These are phyloP conservation scores for Salticus scenicus DNA, from an alignment of 2,888 invertebrate genomes.

Conservation along the genomic window DNA sequence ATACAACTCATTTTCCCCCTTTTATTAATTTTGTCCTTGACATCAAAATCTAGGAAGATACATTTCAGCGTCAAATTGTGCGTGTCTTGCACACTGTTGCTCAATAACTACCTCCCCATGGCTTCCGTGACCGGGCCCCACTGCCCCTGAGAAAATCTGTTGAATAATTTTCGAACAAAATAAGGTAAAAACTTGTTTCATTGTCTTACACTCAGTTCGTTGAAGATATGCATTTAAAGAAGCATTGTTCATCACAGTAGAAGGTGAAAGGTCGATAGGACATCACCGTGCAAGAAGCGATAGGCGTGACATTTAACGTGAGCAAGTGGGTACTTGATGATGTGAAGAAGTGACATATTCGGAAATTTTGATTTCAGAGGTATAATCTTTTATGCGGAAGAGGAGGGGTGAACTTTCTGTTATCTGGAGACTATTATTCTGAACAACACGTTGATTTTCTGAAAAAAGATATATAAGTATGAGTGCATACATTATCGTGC, in stretches of 20 bases:
- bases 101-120: neutral
- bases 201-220: neutral
- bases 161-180: conserved; percentile 14
- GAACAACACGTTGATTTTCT: too few relatives aligned
- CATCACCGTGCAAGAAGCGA: too few relatives aligned
- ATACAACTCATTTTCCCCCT: neutral
- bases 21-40: neutral
- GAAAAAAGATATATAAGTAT: too few relatives aligned
- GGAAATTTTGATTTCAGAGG: too few relatives aligned
- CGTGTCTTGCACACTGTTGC: neutral
- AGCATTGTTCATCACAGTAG: neutral
- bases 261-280: neutral
- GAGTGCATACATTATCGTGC: too few relatives aligned
- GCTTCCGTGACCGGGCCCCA: conserved; percentile 6
- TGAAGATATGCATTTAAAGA: neutral
- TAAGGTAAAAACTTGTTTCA: neutral
- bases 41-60: neutral
- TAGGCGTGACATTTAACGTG: too few relatives aligned
- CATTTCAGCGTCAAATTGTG: neutral
- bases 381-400: too few relatives aligned
- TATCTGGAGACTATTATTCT: too few relatives aligned
- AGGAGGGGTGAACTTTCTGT: too few relatives aligned
- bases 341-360: too few relatives aligned
- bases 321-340: too few relatives aligned
- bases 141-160: conserved; percentile 1